Evolutionary conservation across 1,140 invertebrate species (phyloP), one percentile per base, ranked within the genome.

Genomic region (Drosophila subpulchrella): DNA sequence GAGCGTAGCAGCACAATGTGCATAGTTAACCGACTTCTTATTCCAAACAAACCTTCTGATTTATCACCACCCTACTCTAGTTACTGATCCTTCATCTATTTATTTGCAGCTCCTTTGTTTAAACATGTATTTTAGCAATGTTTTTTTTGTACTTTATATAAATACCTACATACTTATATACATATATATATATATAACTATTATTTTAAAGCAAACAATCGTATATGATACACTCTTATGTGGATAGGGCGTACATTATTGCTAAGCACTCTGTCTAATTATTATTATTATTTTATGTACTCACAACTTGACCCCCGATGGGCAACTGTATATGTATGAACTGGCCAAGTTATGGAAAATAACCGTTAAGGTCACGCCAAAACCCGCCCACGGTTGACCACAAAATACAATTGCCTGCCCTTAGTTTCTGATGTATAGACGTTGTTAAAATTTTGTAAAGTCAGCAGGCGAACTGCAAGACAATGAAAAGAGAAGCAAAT

Each of bases 391-490:
- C 59, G 77, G 57, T 78, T 86, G 80, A 54, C 74, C 73, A 61
- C 44, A 75, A 30, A 65, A 65, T 54, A 65, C 50, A 72, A 68
- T 68, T 73, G 62, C 66, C 76, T 76, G 75, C 75, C 66, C 75
- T 86, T 85, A 62, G 75, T 86, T 88, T 78, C 44, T 86, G 88
- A 71, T 85, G 82, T 85, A 85, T 77, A 85, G 85, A 88, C 62
- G 61, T 86, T 85, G 82, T 86, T 85, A 85, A 77, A 61, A 73
- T 58, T 88, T 88, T 86, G 80, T 88, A 88, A 88, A 67, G 51
- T 63, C 72, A 36, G 56, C 74, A 78, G 54, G 61, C 74, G 50
- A 81, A 81, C 54, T 60, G 58, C 68, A 20, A 42, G 47, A 48
- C 42, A 68, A 67, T 58, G 48, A 39, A 60, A 67, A 55, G 24